phyloP scores from a whole-genome alignment of 2,888 invertebrate genomes.

The Limnephilus rhombicus region DNA sequence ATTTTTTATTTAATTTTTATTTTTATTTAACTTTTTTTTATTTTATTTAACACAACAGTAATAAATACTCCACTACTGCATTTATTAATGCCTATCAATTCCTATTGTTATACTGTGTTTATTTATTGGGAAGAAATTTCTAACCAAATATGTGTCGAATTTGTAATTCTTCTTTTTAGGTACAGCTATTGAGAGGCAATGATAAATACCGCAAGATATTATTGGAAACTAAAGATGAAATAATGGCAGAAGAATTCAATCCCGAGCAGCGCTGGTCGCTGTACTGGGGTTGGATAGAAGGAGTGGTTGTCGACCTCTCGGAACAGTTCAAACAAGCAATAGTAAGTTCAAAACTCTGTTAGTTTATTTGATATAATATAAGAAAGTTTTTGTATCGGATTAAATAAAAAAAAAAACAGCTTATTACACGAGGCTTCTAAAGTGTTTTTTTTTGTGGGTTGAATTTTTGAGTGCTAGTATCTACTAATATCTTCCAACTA shows the following conservation, averaged over 20 bases:
- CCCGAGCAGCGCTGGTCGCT: constrained; percentile 72
- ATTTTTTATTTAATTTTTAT: too few species aligned
- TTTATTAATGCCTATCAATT: too few species aligned
- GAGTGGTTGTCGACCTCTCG: neutral
- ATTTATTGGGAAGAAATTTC: neutral
- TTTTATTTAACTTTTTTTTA: too few species aligned
- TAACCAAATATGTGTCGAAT: neutral
- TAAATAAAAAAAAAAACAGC: too few species aligned
- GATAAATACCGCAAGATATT: neutral
- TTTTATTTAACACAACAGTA: too few species aligned
- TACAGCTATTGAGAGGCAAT: neutral
- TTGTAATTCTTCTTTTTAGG: neutral
- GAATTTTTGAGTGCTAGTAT: too few species aligned
- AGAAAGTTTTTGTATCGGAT: too few species aligned
- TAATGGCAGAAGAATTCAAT: neutral
- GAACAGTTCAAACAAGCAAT: neutral
- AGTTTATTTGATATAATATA: too few species aligned
- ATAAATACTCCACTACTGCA: too few species aligned
- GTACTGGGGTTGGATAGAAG: constrained; percentile 68
- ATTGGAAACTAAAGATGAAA: neutral
- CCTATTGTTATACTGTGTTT: neutral
- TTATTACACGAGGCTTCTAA: too few species aligned
- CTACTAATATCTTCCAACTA: too few species aligned
- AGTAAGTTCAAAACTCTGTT: neutral
- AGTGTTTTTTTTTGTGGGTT: too few species aligned